Evolutionary conservation across 2,797 vertebrate species (phyloP), one percentile per base, ranked within the genome.

Genomic region (Dendrocincla fuliginosa): DNA sequence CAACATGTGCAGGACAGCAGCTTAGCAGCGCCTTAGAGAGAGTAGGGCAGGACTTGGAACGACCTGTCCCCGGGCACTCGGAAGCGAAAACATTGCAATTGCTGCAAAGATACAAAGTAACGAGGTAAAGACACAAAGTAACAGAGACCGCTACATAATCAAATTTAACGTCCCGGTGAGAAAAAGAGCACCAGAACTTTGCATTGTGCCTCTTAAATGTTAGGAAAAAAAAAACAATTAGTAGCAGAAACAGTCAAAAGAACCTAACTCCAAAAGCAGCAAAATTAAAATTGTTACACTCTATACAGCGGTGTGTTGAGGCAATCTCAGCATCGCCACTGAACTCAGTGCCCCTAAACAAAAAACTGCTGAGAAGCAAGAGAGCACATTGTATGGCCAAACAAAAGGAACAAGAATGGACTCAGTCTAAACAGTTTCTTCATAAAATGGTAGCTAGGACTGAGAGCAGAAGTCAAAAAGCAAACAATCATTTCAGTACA

Each of bases 341-440:
- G 73, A 16, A n/a, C 39, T 64, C 0, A 0, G 24, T 81, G 37
- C 9, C 39, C 41, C 50, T 50, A 59, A 71, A 84, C 35, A 86
- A 68, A 63, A 75, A 49, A 23, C 32, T 71, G 46, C 61, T 50
- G 69, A 89, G 69, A 80, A 77, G 89, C 22, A 81, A 81, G 53
- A 27, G 75, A 80, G 20, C 6, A 64, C 49, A 53, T 20, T 90
- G 41, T 52, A 13, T 6, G 30, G 42, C 46, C 60, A 75, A 86
- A 91, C n/a, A 80, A 77, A 85, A 91, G n/a, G 61, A 80, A 64
- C 64, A 85, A 57, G 64, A 74, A 71, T 10, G 44, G 7, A 57
- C 80, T 85, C 64, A 28, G 25, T 20, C 49, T 35, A 53, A 64
- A 73, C 19, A 80, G 30, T 32, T 67, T 15, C 57, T 68, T 87